Evolutionary conservation across 2,113 vertebrate species (phyloP).

Genomic region (Myiozetetes cayanensis): DNA sequence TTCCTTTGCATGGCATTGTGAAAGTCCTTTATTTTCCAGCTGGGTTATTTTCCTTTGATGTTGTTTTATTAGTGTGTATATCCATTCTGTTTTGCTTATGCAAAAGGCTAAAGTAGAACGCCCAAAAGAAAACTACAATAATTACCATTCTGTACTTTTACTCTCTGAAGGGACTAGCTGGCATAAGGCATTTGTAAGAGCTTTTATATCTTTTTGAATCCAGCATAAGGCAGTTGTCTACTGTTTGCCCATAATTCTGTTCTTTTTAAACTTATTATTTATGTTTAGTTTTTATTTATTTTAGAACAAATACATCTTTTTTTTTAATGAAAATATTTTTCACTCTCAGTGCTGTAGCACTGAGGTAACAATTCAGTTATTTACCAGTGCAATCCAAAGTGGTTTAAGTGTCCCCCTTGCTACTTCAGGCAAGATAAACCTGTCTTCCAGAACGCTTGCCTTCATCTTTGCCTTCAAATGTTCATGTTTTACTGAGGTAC

Average conservation of each 20-base stretch:
- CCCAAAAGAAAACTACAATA: neutral
- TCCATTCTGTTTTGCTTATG: neutral
- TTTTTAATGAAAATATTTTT: neutral
- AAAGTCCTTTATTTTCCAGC: neutral
- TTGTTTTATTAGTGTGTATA: neutral
- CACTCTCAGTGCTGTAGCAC: neutral
- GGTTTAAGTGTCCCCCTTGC: neutral
- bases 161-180: neutral
- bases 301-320: neutral
- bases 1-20: neutral
- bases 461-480: neutral
- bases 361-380: neutral
- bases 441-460: neutral
- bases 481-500: neutral
- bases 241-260: neutral
- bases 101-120: neutral
- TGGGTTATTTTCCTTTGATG: conserved; percentile 2
- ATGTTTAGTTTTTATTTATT: neutral
- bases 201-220: neutral
- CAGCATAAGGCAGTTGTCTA: neutral
- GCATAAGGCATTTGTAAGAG: neutral
- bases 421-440: neutral
- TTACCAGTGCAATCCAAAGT: neutral
- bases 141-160: conserved; percentile 2
- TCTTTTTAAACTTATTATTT: neutral